phyloP scores from a whole-genome alignment of 2,797 vertebrate genomes.

The Aeoliscus strigatus region DNA sequence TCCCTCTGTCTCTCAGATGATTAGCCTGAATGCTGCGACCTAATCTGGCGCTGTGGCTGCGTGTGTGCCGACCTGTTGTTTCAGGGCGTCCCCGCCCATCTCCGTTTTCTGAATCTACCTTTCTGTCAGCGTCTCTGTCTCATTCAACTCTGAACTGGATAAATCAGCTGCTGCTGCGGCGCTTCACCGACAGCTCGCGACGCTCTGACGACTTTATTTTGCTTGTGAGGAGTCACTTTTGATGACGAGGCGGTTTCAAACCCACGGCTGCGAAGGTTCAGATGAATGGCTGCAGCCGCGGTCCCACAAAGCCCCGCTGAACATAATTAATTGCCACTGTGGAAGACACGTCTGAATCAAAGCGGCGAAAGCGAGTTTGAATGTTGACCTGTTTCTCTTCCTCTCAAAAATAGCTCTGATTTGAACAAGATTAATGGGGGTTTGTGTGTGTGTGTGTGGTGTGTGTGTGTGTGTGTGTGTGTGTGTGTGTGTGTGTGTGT shows the following conservation, averaged over 20 bases:
- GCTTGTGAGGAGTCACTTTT: conserved; percentile 37
- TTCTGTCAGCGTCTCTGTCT: no score
- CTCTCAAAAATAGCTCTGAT: conserved; percentile 80
- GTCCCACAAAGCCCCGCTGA: conserved; percentile 61
- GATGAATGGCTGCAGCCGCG: conserved; percentile 64
- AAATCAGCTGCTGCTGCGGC: conserved; percentile 1
- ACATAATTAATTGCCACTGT: conserved; percentile 71
- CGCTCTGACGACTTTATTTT: conserved; percentile 31
- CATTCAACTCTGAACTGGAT: not conserved
- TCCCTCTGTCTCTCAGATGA: conserved; percentile 8
- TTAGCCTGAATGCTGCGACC: conserved; percentile 13
- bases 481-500: no score
- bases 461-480: no score
- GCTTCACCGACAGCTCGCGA: conserved; percentile 21
- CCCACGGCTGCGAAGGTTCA: conserved; percentile 43
- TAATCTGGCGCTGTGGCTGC: conserved; percentile 7
- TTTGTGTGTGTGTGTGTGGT: conserved; percentile 46
- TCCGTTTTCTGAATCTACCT: no score
- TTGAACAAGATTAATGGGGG: conserved; percentile 76
- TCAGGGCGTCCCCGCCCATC: no score
- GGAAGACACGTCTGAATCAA: conserved; percentile 63
- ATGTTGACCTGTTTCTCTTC: conserved; percentile 75
- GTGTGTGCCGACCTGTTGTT: not conserved
- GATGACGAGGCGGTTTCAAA: conserved; percentile 66
- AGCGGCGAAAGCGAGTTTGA: conserved; percentile 58